A percentile compares a stretch with the other conserved stretches of the same genome.
Conservation (phyloP, 2,113 vertebrate genomes). For the Argyrosomus japonicus region DNA sequence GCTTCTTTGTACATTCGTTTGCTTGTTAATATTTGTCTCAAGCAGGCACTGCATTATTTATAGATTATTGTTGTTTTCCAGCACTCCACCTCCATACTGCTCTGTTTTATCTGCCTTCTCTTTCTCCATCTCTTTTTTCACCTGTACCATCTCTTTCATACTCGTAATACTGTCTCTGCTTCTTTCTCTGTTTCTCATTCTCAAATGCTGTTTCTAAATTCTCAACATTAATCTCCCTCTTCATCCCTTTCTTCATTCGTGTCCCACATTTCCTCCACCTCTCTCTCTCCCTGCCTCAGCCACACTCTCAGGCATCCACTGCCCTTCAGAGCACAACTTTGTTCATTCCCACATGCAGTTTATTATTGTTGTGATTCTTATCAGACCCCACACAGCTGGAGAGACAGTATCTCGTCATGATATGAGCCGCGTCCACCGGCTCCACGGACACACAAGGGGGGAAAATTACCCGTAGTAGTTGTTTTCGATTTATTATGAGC, state of each 20-base stretch:
- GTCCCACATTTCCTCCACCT: slow-evolving; percentile 11
- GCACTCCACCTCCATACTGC: background rate
- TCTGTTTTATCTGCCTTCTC: slow-evolving; percentile 1
- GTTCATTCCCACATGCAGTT: slow-evolving; percentile 43
- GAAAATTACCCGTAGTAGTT: slow-evolving; percentile 35
- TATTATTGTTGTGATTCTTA: slow-evolving; percentile 62
- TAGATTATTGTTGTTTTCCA: slow-evolving; percentile 16
- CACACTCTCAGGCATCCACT: background rate
- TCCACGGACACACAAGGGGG: slow-evolving; percentile 37
- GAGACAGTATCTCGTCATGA: slow-evolving; percentile 47
- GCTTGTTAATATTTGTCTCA: slow-evolving; percentile 19
- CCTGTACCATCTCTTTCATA: background rate
- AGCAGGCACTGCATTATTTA: background rate
- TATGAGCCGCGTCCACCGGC: slow-evolving; percentile 22
- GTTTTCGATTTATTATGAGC: slow-evolving; percentile 67
- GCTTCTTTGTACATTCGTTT: slow-evolving; percentile 1
- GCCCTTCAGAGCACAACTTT: slow-evolving; percentile 21
- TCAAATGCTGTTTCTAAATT: background rate
- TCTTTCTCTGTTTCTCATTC: background rate
- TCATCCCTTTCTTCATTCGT: slow-evolving; percentile 13
- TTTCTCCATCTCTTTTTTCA: background rate
- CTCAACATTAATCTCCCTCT: background rate
- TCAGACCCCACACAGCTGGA: slow-evolving; percentile 50
- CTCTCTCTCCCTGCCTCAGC: background rate
- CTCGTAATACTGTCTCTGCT: background rate